Evolutionary conservation across 2,888 invertebrate genomes (phyloP).

Genomic region (Lycaena phlaeas): DNA sequence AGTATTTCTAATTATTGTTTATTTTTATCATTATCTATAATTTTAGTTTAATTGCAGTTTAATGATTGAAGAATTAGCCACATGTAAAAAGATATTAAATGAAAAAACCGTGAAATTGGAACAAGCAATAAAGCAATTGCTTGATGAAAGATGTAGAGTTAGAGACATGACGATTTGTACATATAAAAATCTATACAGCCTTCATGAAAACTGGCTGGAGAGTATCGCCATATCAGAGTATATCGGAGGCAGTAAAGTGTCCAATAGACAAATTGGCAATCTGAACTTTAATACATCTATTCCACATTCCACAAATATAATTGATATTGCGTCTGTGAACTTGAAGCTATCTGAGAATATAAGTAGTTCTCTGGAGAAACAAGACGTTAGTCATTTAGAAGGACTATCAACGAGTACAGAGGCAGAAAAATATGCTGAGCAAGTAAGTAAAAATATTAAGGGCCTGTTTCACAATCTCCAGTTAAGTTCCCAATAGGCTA

Average conservation of each 20-base stretch:
- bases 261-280: slow-evolving; percentile 61
- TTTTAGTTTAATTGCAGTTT: slow-evolving; percentile 70
- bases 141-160: slow-evolving; percentile 79
- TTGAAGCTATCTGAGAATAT: slow-evolving; percentile 76
- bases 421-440: slow-evolving; percentile 74
- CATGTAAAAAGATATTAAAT: slow-evolving; percentile 86
- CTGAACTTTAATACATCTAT: slow-evolving; percentile 57
- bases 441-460: slow-evolving; percentile 58
- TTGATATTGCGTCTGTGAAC: slow-evolving; percentile 76
- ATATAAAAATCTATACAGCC: slow-evolving; percentile 72
- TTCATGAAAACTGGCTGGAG: slow-evolving; percentile 62
- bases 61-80: slow-evolving; percentile 93
- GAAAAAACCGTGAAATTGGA: slow-evolving; percentile 80
- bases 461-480: no score
- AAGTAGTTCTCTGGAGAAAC: slow-evolving; percentile 53
- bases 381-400: slow-evolving; percentile 52
- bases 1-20: no score
- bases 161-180: slow-evolving; percentile 76
- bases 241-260: slow-evolving; percentile 42
- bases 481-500: no score
- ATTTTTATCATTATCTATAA: no score
- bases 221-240: slow-evolving; percentile 58
- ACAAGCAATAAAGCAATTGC: slow-evolving; percentile 77
- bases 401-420: slow-evolving; percentile 54
- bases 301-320: slow-evolving; percentile 72